phyloP scores from a whole-genome alignment of 1,140 invertebrate genomes.

The Phocides pigmalion region DNA sequence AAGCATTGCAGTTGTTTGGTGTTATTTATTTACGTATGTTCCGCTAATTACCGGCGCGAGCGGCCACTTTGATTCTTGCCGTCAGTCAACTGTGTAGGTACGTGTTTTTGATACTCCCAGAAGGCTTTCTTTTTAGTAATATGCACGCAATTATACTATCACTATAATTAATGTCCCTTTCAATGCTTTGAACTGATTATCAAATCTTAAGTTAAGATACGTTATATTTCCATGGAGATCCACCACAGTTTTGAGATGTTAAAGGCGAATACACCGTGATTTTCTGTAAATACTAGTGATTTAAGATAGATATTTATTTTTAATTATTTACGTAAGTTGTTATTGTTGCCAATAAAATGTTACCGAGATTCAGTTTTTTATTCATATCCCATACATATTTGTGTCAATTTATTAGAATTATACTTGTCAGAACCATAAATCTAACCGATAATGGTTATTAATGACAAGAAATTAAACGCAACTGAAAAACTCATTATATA shows the following conservation, averaged over 20 bases:
- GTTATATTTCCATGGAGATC: slow-evolving; percentile 8
- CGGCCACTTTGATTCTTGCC: slow-evolving; percentile 38
- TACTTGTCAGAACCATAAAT: no score
- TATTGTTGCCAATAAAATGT: slow-evolving; percentile 67
- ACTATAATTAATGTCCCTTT: slow-evolving; percentile 39
- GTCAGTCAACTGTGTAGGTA: slow-evolving; percentile 34
- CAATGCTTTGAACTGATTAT: neutral
- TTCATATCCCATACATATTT: neutral
- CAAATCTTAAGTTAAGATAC: neutral
- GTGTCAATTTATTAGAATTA: neutral
- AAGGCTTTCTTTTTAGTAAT: slow-evolving; percentile 53
- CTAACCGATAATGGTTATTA: no score
- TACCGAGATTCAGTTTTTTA: slow-evolving; percentile 18
- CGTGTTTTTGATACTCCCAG: slow-evolving; percentile 41
- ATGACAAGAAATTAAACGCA: no score
- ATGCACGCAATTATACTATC: slow-evolving; percentile 45
- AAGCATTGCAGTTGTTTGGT: slow-evolving; percentile 51
- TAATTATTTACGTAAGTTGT: slow-evolving; percentile 58
- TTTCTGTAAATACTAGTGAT: slow-evolving; percentile 72
- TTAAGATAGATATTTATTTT: slow-evolving; percentile 75
- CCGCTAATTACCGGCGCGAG: slow-evolving; percentile 52
- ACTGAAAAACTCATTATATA: no score
- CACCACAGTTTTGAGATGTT: neutral
- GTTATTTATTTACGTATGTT: slow-evolving; percentile 63
- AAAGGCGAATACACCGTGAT: slow-evolving; percentile 57